Evolutionary conservation across 92 coral and sea anemone species (phyloP).

Genomic region (Epizoanthus scotinus): DNA sequence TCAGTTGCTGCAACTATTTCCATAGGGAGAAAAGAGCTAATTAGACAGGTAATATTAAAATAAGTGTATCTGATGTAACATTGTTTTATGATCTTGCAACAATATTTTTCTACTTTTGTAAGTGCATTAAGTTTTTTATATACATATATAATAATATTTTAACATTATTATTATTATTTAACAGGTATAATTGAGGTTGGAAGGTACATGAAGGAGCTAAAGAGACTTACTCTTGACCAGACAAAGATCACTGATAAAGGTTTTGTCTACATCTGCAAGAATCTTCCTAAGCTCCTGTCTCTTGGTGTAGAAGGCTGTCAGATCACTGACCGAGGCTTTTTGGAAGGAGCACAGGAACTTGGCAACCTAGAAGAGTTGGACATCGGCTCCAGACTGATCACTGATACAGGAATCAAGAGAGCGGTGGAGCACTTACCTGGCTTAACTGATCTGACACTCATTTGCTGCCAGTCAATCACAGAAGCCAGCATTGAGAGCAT

Average conservation of each 20-base stretch:
- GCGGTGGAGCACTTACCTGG: constrained; percentile 74
- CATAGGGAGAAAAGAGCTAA: no score
- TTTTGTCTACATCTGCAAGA: constrained; percentile 73
- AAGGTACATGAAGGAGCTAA: constrained; percentile 78
- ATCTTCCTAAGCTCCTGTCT: constrained; percentile 73
- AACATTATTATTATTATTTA: no score
- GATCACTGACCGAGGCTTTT: constrained; percentile 76
- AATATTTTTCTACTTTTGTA: no score
- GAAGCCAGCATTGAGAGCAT: constrained; percentile 64
- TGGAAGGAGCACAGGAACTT: constrained; percentile 66
- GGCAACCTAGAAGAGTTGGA: constrained; percentile 81
- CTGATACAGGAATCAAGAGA: constrained; percentile 72
- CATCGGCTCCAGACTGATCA: constrained; percentile 82
- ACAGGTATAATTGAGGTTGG: constrained; percentile 85
- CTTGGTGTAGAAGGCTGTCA: constrained; percentile 87
- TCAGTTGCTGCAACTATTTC: background rate
- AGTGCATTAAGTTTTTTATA: no score
- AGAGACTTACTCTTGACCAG: constrained; percentile 78
- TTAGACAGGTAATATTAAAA: no score
- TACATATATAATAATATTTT: no score
- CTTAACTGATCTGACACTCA: constrained; percentile 80
- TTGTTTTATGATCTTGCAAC: background rate
- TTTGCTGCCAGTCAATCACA: constrained; percentile 69
- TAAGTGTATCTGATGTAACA: background rate
- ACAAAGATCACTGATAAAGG: constrained; percentile 85